These are phyloP conservation scores for Pristionchus arcanus DNA, from an alignment of 2,888 invertebrate genomes.

Conservation along the genomic window DNA sequence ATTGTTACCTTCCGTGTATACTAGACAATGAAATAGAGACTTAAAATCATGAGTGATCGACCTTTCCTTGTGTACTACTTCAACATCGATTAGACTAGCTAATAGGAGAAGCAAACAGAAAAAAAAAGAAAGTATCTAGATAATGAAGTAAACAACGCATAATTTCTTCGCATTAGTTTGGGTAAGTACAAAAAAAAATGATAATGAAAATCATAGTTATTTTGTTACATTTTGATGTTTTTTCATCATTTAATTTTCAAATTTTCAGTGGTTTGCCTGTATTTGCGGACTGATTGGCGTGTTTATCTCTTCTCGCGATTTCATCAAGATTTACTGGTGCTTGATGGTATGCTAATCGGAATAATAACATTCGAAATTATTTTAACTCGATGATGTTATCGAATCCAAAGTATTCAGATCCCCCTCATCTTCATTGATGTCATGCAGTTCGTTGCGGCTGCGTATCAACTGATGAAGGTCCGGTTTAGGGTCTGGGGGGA, in stretches of 20 bases:
- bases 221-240: too few relatives aligned
- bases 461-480: conserved; percentile 41
- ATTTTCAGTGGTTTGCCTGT: conserved; percentile 43
- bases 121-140: neutral
- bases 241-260: too few relatives aligned
- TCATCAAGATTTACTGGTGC: conserved; percentile 53
- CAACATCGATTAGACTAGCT: neutral
- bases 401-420: conserved; percentile 13
- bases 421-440: conserved; percentile 51
- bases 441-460: neutral
- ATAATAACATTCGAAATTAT: too few relatives aligned
- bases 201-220: too few relatives aligned
- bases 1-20: neutral
- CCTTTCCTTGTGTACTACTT: neutral
- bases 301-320: conserved; percentile 50
- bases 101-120: neutral
- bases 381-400: neutral
- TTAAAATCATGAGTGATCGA: neutral
- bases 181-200: too few relatives aligned
- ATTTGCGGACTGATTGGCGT: conserved; percentile 51
- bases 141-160: neutral
- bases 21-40: neutral
- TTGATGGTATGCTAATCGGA: conserved; percentile 26
- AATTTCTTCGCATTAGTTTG: too few relatives aligned
- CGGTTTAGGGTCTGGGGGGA: too few relatives aligned